These are phyloP conservation scores for Perca fluviatilis DNA, from an alignment of 2,113 vertebrate genomes.

Conservation along the genomic window DNA sequence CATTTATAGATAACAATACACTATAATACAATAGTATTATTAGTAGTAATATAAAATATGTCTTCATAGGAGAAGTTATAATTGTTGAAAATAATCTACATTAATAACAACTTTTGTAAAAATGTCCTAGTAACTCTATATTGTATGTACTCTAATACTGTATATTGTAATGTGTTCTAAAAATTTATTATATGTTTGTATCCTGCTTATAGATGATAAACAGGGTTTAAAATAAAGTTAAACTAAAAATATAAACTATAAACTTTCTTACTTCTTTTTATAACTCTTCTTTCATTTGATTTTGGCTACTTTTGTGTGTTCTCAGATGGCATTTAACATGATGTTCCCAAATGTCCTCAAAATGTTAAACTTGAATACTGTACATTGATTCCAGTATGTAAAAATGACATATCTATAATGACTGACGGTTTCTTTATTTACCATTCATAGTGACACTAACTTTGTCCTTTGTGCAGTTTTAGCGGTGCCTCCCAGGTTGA, in stretches of 20 bases:
- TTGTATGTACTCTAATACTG: too few relatives aligned
- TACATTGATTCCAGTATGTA: neutral
- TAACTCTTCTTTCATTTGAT: neutral
- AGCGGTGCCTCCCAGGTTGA: conserved; percentile 88
- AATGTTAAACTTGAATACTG: neutral
- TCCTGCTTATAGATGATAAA: neutral
- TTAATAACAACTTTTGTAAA: neutral
- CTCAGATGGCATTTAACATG: neutral
- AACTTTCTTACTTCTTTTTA: neutral
- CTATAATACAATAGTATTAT: neutral
- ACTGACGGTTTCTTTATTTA: neutral
- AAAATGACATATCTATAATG: neutral
- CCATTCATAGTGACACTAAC: neutral
- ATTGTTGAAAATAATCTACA: neutral
- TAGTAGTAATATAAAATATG: too few relatives aligned
- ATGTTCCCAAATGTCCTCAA: neutral
- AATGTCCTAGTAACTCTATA: neutral
- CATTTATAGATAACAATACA: neutral
- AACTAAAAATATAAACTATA: too few relatives aligned
- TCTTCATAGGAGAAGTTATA: neutral
- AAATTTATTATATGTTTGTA: neutral
- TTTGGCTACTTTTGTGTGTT: neutral
- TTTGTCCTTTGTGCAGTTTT: conserved; percentile 73
- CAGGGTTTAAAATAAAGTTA: neutral
- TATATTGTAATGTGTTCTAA: neutral